phyloP scores from a whole-genome alignment of 2,888 invertebrate genomes.

The Furcula furcula region DNA sequence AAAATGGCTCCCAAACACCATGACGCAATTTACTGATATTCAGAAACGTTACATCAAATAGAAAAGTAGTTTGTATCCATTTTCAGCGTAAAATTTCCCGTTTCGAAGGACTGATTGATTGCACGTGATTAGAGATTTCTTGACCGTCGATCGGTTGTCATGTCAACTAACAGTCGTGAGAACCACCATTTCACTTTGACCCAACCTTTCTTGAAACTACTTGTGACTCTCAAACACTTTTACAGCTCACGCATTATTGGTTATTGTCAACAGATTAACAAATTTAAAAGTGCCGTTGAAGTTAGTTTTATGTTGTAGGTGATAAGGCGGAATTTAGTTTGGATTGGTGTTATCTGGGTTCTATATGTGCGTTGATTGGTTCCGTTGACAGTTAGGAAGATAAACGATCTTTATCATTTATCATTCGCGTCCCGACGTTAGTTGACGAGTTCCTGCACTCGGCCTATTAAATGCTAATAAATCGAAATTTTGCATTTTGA shows the following conservation, averaged over 20 bases:
- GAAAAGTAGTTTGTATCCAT: neutral
- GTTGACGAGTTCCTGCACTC: slow-evolving; percentile 59
- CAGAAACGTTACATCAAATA: neutral
- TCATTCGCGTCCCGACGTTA: slow-evolving; percentile 57
- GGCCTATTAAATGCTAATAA: slow-evolving; percentile 73
- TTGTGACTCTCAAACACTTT: slow-evolving; percentile 35
- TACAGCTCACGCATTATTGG: slow-evolving; percentile 44
- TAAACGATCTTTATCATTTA: slow-evolving; percentile 75
- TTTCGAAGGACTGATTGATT: slow-evolving; percentile 60
- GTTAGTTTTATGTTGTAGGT: slow-evolving; percentile 9
- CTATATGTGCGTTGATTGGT: slow-evolving; percentile 75
- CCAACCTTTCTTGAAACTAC: slow-evolving; percentile 22
- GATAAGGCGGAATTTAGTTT: slow-evolving; percentile 22
- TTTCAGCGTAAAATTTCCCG: slow-evolving; percentile 13
- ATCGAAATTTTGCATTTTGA: slow-evolving; percentile 62
- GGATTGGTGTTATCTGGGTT: slow-evolving; percentile 23
- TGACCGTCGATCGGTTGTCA: slow-evolving; percentile 50
- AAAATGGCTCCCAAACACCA: no score
- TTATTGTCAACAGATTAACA: slow-evolving; percentile 27
- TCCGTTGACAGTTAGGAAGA: slow-evolving; percentile 77
- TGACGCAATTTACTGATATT: no score
- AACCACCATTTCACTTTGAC: slow-evolving; percentile 38
- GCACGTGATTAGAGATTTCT: slow-evolving; percentile 53
- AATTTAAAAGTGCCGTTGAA: slow-evolving; percentile 21
- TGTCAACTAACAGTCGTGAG: slow-evolving; percentile 36